These are phyloP conservation scores for Falcunculus frontatus DNA, from an alignment of 2,113 vertebrate genomes.

Conservation along the genomic window DNA sequence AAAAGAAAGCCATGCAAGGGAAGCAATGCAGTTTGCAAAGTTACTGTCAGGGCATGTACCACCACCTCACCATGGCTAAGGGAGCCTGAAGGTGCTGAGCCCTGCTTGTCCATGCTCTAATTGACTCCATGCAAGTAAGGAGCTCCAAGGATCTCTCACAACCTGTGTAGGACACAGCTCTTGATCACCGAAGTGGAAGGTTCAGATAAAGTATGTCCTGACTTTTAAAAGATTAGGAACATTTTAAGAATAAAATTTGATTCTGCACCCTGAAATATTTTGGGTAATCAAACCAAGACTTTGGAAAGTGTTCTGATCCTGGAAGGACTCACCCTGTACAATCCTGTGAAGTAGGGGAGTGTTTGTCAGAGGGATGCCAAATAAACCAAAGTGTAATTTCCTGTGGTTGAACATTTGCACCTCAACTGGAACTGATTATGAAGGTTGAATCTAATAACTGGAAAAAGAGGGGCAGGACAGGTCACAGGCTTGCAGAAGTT, in stretches of 20 bases:
- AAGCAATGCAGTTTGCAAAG: background rate
- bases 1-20: background rate
- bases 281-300: constrained; percentile 26
- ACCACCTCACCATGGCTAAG: background rate
- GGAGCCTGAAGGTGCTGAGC: background rate
- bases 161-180: background rate
- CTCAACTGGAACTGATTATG: constrained; percentile 59
- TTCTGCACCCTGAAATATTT: constrained; percentile 14
- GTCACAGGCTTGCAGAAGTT: background rate
- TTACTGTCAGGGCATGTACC: background rate
- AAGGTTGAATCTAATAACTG: background rate
- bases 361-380: constrained; percentile 38
- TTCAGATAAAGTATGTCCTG: background rate
- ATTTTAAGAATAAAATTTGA: background rate
- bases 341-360: background rate
- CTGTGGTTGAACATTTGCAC: constrained; percentile 45
- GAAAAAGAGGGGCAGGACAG: background rate
- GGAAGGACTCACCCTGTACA: background rate
- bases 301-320: background rate
- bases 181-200: background rate
- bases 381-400: constrained; percentile 53
- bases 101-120: background rate
- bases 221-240: background rate
- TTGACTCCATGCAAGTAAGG: background rate
- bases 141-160: background rate